phyloP scores from a whole-genome alignment of 2,888 invertebrate genomes.

The Phytoseiulus persimilis region DNA sequence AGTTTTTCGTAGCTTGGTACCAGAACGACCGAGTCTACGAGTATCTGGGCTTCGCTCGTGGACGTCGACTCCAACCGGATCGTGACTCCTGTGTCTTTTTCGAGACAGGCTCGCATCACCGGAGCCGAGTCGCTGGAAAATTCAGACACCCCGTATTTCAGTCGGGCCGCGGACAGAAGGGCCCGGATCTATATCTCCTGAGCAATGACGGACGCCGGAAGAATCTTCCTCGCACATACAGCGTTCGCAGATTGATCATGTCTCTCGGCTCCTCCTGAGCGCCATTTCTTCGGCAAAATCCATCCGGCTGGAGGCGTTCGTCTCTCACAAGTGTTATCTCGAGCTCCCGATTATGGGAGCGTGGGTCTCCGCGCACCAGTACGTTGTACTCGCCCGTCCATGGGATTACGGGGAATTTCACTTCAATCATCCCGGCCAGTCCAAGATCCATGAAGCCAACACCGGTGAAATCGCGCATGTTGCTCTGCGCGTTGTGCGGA shows the following conservation, averaged over 20 bases:
- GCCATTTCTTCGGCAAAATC: neutral
- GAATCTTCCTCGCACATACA: neutral
- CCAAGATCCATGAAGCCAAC: constrained; percentile 28
- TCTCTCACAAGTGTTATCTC: constrained; percentile 13
- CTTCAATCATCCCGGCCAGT: constrained; percentile 19
- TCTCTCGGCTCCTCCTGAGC: constrained; percentile 20
- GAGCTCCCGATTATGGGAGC: constrained; percentile 8
- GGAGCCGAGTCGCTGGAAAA: constrained; percentile 13
- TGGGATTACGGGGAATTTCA: constrained; percentile 5
- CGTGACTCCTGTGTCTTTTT: neutral
- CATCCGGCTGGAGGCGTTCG: neutral
- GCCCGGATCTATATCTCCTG: too few relatives aligned
- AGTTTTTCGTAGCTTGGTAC: neutral
- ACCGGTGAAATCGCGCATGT: constrained; percentile 22
- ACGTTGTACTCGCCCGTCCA: constrained; percentile 28
- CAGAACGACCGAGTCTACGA: constrained; percentile 14
- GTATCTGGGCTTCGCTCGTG: constrained; percentile 11
- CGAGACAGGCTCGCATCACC: neutral
- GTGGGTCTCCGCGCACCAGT: neutral
- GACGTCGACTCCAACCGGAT: constrained; percentile 6
- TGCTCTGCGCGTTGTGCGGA: constrained; percentile 23
- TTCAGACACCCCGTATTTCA: neutral
- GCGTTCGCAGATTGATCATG: neutral
- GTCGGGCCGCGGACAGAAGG: neutral
- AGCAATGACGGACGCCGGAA: neutral